phyloP scores from a whole-genome alignment of 2,113 vertebrate species.

The Loxodonta africana region DNA sequence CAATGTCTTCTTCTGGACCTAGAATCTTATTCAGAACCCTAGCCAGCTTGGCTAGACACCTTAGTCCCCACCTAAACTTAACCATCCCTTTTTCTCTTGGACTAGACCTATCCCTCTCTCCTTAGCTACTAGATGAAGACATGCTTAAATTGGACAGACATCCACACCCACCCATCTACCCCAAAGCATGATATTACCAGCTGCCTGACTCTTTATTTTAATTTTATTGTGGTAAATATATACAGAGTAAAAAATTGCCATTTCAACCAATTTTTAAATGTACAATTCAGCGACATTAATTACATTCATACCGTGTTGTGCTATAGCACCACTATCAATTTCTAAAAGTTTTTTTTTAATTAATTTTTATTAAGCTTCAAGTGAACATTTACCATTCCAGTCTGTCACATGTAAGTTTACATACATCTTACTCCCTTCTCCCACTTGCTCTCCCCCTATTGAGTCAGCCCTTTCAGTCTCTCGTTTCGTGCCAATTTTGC shows the following conservation, averaged over 20 bases:
- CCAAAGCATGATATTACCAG: not conserved
- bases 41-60: not conserved
- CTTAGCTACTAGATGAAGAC: not conserved
- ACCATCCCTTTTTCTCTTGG: conserved; percentile 20
- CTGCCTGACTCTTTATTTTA: not conserved
- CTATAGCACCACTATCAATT: not conserved
- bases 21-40: conserved; percentile 2
- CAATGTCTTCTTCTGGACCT: not conserved
- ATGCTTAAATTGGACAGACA: not conserved
- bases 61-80: not conserved
- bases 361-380: no score
- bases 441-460: no score
- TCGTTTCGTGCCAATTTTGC: no score
- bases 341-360: not conserved
- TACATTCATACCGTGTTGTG: not conserved
- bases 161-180: not conserved
- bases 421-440: no score
- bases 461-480: no score
- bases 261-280: not conserved
- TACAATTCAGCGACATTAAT: not conserved
- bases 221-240: not conserved
- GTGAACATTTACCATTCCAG: no score
- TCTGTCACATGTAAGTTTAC: no score
- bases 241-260: not conserved
- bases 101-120: not conserved